These are phyloP conservation scores for Sarcophaga caerulescens DNA, from an alignment of 2,888 invertebrate species.

Conservation along the genomic window DNA sequence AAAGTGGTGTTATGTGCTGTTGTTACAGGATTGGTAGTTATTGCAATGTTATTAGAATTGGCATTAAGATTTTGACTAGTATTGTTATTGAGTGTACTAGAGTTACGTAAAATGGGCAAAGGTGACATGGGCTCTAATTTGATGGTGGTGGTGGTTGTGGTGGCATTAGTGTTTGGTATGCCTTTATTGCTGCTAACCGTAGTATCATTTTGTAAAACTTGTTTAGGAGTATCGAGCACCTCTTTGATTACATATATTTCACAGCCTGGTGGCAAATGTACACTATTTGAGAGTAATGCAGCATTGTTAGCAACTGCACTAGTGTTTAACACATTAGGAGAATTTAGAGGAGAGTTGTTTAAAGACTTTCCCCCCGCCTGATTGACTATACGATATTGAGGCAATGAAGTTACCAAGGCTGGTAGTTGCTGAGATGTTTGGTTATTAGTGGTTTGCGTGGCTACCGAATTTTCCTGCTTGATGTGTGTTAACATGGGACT, in stretches of 20 bases:
- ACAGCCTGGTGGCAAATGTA: constrained; percentile 77
- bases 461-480: constrained; percentile 73
- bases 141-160: constrained; percentile 40
- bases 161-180: constrained; percentile 2
- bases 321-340: neutral
- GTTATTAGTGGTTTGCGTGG: constrained; percentile 49
- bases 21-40: constrained; percentile 37
- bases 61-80: constrained; percentile 31
- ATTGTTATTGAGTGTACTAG: constrained; percentile 5
- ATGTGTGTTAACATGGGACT: constrained; percentile 69
- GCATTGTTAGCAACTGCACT: constrained; percentile 19
- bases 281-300: constrained; percentile 71
- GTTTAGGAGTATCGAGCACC: constrained; percentile 61
- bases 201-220: constrained; percentile 30
- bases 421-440: constrained; percentile 36
- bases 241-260: constrained; percentile 78
- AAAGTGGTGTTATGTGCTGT: neutral
- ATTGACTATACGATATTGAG: constrained; percentile 69
- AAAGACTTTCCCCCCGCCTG: constrained; percentile 57
- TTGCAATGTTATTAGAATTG: constrained; percentile 25
- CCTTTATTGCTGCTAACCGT: neutral
- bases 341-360: constrained; percentile 32
- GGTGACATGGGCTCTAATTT: constrained; percentile 61
- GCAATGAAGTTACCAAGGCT: constrained; percentile 49
- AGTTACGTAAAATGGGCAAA: constrained; percentile 42